Conservation (phyloP, 2,888 invertebrate species). For the Drosophila merina region DNA sequence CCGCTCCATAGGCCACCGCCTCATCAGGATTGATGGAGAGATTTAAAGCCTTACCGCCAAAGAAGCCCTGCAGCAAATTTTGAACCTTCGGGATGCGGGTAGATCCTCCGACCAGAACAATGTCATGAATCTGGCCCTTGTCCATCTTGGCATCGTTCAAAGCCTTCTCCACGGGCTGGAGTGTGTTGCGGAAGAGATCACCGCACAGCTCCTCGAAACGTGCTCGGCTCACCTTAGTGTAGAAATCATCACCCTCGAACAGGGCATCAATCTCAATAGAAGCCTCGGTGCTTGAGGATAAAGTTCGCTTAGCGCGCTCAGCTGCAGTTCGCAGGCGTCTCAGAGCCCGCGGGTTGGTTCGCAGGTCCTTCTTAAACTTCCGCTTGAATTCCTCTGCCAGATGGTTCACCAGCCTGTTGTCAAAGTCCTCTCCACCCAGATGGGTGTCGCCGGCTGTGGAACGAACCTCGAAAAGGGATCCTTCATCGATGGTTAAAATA, state of each 20-base stretch:
- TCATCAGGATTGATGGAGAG: conserved; percentile 92
- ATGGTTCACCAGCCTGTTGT: conserved; percentile 93
- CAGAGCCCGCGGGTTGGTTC: conserved; percentile 87
- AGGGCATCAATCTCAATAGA: conserved; percentile 90
- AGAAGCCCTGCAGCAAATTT: conserved; percentile 89
- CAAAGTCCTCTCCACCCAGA: conserved; percentile 95
- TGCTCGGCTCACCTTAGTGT: conserved; percentile 89
- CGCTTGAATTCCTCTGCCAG: conserved; percentile 94
- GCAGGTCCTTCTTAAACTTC: conserved; percentile 89
- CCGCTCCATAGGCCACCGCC: conserved; percentile 92
- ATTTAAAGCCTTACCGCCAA: conserved; percentile 89
- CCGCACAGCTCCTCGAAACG: conserved; percentile 91
- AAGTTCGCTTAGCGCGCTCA: conserved; percentile 90
- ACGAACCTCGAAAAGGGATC: conserved; percentile 94
- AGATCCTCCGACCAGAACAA: conserved; percentile 92
- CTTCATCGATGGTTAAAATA: conserved; percentile 96
- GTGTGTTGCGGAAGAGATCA: conserved; percentile 89
- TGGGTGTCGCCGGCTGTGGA: conserved; percentile 98
- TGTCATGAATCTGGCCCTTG: conserved; percentile 89
- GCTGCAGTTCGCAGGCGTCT: conserved; percentile 90
- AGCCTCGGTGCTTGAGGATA: conserved; percentile 91
- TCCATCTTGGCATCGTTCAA: conserved; percentile 91
- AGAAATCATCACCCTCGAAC: conserved; percentile 89
- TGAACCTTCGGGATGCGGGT: conserved; percentile 92
- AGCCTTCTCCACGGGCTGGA: conserved; percentile 92